phyloP scores from a whole-genome alignment of 2,113 vertebrate genomes.

The Paralichthys olivaceus region DNA sequence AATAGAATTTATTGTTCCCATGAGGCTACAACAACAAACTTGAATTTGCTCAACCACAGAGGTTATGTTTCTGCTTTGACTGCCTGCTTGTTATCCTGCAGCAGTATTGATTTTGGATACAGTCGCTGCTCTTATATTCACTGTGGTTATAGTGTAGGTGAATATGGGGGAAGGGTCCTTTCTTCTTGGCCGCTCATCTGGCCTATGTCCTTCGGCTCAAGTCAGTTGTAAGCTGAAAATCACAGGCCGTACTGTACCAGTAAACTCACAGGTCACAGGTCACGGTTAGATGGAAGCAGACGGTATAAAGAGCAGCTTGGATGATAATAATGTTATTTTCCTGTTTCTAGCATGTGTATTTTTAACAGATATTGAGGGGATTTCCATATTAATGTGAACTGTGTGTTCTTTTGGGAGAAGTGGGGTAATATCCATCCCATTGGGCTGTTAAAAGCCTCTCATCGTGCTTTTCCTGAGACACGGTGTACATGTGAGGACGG shows the following conservation, averaged over 20 bases:
- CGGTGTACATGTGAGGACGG: constrained; percentile 20
- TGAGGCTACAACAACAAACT: background rate
- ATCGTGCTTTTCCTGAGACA: constrained; percentile 23
- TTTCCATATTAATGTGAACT: background rate
- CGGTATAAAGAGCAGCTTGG: too few relatives aligned
- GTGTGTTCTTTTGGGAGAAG: background rate
- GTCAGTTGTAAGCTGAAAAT: background rate
- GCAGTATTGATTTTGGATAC: constrained; percentile 50
- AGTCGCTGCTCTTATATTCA: constrained; percentile 18
- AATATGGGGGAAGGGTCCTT: constrained; percentile 4
- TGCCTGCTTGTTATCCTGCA: constrained; percentile 41
- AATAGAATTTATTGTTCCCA: constrained; percentile 11
- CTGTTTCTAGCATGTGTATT: background rate
- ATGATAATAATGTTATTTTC: background rate
- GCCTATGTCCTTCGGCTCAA: background rate
- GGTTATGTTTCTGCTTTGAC: constrained; percentile 40
- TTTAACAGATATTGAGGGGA: background rate
- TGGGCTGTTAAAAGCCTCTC: background rate
- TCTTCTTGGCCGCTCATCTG: constrained; percentile 21
- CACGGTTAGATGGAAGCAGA: background rate
- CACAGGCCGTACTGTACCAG: background rate
- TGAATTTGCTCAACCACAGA: constrained; percentile 30
- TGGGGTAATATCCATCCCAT: background rate
- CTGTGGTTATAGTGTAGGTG: constrained; percentile 12
- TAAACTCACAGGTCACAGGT: background rate